phyloP scores from a whole-genome alignment of 2,113 vertebrate genomes.

The Solenodon paradoxus region DNA sequence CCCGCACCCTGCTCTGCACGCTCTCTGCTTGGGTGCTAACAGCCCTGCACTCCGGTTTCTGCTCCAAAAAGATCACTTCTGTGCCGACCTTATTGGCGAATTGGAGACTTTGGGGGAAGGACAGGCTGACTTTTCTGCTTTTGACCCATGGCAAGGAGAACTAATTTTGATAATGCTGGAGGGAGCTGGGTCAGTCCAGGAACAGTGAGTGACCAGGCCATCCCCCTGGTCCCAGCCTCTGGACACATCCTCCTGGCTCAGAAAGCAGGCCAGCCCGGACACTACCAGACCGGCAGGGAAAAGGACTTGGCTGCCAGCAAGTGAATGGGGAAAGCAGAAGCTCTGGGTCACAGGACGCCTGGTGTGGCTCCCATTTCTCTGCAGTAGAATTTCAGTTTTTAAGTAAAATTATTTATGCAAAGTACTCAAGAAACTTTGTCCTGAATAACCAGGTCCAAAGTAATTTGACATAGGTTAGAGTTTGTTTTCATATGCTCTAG shows the following conservation, averaged over 20 bases:
- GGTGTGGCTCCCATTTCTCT: background rate
- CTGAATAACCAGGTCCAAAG: constrained; percentile 61
- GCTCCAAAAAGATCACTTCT: background rate
- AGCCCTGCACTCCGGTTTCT: no score
- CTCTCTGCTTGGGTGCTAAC: no score
- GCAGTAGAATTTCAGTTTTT: constrained; percentile 53
- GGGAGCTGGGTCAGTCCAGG: background rate
- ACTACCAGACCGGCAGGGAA: rapidly evolving
- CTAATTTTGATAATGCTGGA: background rate
- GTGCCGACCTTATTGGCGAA: background rate
- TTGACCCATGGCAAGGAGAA: background rate
- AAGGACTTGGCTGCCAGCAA: rapidly evolving
- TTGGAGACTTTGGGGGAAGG: background rate
- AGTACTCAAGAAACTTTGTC: constrained; percentile 71
- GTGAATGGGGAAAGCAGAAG: background rate
- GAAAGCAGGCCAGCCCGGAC: rapidly evolving
- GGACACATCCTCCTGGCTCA: background rate
- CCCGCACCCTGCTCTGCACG: background rate
- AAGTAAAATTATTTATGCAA: constrained; percentile 75
- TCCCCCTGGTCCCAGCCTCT: background rate
- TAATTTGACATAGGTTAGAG: constrained; percentile 44
- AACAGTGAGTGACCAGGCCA: no score
- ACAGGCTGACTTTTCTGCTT: background rate
- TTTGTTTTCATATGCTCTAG: background rate
- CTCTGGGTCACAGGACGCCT: constrained; percentile 29